These are phyloP conservation scores for Lamproptera curius DNA, from an alignment of 2,888 invertebrate genomes.

Conservation along the genomic window DNA sequence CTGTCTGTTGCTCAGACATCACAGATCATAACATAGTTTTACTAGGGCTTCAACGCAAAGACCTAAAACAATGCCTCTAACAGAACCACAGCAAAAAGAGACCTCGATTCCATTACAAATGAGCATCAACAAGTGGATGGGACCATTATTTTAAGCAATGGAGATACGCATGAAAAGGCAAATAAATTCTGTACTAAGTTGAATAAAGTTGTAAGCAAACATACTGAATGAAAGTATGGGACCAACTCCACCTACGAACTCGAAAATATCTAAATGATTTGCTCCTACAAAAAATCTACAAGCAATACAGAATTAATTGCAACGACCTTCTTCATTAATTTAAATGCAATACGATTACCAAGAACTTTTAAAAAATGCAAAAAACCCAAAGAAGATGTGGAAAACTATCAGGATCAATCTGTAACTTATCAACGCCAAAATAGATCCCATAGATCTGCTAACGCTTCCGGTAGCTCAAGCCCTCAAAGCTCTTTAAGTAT, in stretches of 20 bases:
- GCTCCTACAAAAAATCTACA: constrained; percentile 20
- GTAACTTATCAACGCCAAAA: constrained; percentile 6
- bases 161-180: neutral
- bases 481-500: neutral
- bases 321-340: constrained; percentile 21
- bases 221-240: neutral
- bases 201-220: neutral
- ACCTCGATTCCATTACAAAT: neutral
- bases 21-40: neutral
- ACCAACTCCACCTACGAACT: constrained; percentile 17
- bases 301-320: constrained; percentile 24
- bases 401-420: constrained; percentile 17
- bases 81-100: too few relatives aligned
- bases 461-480: neutral
- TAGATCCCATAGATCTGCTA: neutral
- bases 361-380: constrained; percentile 13
- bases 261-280: constrained; percentile 21
- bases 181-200: neutral
- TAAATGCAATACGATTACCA: constrained; percentile 21
- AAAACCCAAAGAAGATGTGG: constrained; percentile 25
- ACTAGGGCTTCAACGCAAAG: neutral
- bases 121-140: neutral
- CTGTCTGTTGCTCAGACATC: neutral
- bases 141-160: neutral
- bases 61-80: too few relatives aligned